phyloP scores from a whole-genome alignment of 2,888 invertebrate species.

The Lepidochitona cinerea region DNA sequence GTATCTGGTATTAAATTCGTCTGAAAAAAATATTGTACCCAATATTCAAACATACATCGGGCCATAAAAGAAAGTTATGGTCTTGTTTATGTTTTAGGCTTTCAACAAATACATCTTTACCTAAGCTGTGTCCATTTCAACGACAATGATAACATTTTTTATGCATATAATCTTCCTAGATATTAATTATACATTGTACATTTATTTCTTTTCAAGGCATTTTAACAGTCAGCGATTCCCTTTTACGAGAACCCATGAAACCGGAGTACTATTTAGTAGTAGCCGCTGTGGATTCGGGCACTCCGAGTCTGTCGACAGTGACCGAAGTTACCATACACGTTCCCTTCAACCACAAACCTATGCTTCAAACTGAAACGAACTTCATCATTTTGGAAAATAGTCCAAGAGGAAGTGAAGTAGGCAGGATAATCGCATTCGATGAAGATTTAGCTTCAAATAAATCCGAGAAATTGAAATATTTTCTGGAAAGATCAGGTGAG shows the following conservation, averaged over 20 bases:
- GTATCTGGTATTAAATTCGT: no score
- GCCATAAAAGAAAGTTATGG: no score
- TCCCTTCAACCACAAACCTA: constrained; percentile 22
- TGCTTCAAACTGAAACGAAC: background rate
- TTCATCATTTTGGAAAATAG: background rate
- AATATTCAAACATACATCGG: no score
- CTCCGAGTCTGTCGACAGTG: constrained; percentile 16
- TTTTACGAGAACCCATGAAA: constrained; percentile 23
- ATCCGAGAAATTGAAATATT: background rate
- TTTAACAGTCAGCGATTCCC: constrained; percentile 20
- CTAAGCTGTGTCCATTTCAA: background rate
- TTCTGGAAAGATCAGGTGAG: background rate
- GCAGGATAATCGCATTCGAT: constrained; percentile 13
- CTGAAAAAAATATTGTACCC: no score
- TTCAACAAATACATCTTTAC: no score
- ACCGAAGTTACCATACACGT: constrained; percentile 15
- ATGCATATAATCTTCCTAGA: no score
- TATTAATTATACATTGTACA: no score
- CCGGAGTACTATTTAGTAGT: constrained; percentile 23
- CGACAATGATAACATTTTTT: no score
- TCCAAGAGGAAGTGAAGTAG: constrained; percentile 12
- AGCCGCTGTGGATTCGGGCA: constrained; percentile 21
- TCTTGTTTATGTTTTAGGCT: no score
- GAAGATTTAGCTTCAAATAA: constrained; percentile 15
- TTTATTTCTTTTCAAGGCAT: constrained; percentile 23